phyloP scores from a whole-genome alignment of 2,888 invertebrate species.

The Lycia hirtaria region DNA sequence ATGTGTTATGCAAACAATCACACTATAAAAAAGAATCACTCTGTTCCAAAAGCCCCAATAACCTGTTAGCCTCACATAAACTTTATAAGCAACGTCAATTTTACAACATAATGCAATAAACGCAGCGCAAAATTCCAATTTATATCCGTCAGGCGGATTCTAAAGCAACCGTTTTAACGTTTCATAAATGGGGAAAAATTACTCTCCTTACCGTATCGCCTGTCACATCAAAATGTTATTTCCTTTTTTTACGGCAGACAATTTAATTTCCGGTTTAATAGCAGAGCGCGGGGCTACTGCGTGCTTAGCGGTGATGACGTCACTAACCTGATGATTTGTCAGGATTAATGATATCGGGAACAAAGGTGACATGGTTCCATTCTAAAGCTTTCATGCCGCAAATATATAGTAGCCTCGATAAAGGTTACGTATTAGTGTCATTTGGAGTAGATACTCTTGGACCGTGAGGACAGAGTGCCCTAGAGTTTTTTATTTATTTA shows the following conservation, averaged over 20 bases:
- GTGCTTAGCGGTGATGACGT: constrained; percentile 3
- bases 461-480: too few species aligned
- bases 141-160: constrained; percentile 33
- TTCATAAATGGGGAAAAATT: constrained; percentile 52
- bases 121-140: constrained; percentile 27
- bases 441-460: too few species aligned
- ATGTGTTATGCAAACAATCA: too few species aligned
- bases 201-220: constrained; percentile 53
- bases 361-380: too few species aligned
- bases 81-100: not conserved
- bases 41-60: not conserved
- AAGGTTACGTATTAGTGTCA: too few species aligned
- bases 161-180: constrained; percentile 42
- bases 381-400: too few species aligned
- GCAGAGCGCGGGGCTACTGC: constrained; percentile 41
- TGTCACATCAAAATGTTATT: constrained; percentile 64
- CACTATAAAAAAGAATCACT: too few species aligned
- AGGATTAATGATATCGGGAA: constrained; percentile 7
- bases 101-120: constrained; percentile 5
- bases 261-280: constrained; percentile 67
- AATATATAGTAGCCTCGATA: too few species aligned
- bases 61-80: not conserved
- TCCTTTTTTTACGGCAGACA: constrained; percentile 62
- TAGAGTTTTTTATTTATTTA: too few species aligned
- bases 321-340: not conserved